Evolutionary conservation across 2,113 vertebrate genomes (phyloP).

Genomic region (Rhinoptilus africanus): DNA sequence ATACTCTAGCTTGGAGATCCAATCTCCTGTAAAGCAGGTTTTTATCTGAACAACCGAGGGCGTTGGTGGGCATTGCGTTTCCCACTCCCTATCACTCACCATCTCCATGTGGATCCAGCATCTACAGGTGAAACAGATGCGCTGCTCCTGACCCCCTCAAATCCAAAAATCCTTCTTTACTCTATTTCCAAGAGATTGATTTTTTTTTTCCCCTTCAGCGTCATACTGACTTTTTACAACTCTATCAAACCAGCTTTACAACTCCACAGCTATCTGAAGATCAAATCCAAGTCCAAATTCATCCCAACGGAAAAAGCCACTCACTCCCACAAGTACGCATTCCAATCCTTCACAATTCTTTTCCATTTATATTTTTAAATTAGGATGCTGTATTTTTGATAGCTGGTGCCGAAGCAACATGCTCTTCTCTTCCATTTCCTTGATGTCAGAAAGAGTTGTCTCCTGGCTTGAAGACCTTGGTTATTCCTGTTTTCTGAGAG

Average conservation of each 20-base stretch:
- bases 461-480: background rate
- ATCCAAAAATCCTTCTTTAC: background rate
- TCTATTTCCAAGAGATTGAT: background rate
- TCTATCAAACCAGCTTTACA: background rate
- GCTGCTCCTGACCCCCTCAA: background rate
- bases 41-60: background rate
- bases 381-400: background rate
- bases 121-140: background rate
- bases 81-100: background rate
- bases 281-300: background rate
- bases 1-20: background rate
- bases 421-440: background rate
- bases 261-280: background rate
- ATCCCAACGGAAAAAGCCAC: background rate
- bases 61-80: background rate
- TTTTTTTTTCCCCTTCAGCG: background rate
- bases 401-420: background rate
- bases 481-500: slow-evolving; percentile 40
- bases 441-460: background rate
- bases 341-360: background rate
- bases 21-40: background rate
- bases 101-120: background rate
- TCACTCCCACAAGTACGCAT: background rate
- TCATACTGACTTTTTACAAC: background rate
- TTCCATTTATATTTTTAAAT: background rate